phyloP scores from a whole-genome alignment of 2,888 invertebrate genomes.

The Congeria kusceri region DNA sequence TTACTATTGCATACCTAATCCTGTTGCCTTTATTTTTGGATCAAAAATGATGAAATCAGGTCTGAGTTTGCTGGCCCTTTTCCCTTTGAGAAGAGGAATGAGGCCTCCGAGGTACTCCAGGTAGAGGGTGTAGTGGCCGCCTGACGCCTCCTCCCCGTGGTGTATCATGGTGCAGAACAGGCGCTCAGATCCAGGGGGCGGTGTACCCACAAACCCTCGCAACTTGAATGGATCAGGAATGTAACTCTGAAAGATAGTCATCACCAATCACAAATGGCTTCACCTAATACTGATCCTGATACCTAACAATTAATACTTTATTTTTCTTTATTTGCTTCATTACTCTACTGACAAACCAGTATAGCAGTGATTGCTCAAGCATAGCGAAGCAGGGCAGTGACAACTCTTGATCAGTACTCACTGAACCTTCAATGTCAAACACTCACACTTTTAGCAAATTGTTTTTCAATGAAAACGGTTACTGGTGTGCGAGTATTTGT shows the following conservation, averaged over 20 bases:
- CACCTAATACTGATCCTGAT: too few relatives aligned
- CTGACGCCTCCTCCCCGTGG: conserved; percentile 88
- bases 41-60: conserved; percentile 97
- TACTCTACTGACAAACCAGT: too few relatives aligned
- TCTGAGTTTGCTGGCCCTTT: conserved; percentile 97
- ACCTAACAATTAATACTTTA: too few relatives aligned
- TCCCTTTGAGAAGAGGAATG: conserved; percentile 97
- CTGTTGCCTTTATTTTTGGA: conserved; percentile 84
- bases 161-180: conserved; percentile 99
- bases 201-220: conserved; percentile 96
- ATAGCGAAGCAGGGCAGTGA: too few relatives aligned
- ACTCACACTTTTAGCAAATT: too few relatives aligned
- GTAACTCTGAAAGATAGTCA: conserved; percentile 90
- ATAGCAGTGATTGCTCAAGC: too few relatives aligned
- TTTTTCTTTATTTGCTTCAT: too few relatives aligned
- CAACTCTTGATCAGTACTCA: too few relatives aligned
- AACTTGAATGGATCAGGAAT: conserved; percentile 95
- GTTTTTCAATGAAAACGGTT: too few relatives aligned
- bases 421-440: too few relatives aligned
- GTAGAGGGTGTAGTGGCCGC: conserved; percentile 89
- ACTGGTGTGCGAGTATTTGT: too few relatives aligned
- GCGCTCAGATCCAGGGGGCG: conserved; percentile 93
- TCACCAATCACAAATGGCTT: too few relatives aligned
- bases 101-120: conserved; percentile 98
- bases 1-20: neutral